Evolutionary conservation across 1,140 invertebrate genomes (phyloP), one percentile per base, ranked within the genome.

Genomic region (Diplogasteroides magnus): DNA sequence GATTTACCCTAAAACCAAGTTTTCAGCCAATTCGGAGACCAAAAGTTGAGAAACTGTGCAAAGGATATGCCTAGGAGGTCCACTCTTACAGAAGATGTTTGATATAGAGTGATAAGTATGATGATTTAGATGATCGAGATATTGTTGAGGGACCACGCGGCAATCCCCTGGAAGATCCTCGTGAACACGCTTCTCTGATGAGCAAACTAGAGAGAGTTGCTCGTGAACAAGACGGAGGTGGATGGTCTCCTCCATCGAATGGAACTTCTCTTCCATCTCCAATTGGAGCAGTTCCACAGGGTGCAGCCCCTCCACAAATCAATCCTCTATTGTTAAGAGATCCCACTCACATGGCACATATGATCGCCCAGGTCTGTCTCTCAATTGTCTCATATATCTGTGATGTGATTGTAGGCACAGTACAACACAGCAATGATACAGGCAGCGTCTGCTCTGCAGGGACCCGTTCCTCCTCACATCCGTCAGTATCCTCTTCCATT

Each of bases 81-180:
- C n/a, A n/a, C n/a, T n/a, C n/a, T n/a, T n/a, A n/a, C n/a, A n/a
- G n/a, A n/a, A n/a, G n/a, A n/a, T n/a, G n/a, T n/a, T n/a, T n/a
- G n/a, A n/a, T n/a, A n/a, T n/a, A n/a, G n/a, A n/a, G n/a, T n/a
- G n/a, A n/a, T n/a, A n/a, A n/a, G n/a, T n/a, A n/a, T n/a, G n/a
- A n/a, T n/a, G n/a, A n/a, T n/a, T n/a, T n/a, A n/a, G n/a, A n/a
- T n/a, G n/a, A n/a, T n/a, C n/a, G n/a, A n/a, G n/a, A n/a, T n/a
- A n/a, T n/a, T n/a, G n/a, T n/a, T n/a, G n/a, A n/a, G n/a, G n/a
- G n/a, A n/a, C n/a, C n/a, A n/a, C n/a, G n/a, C n/a, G n/a, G n/a
- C n/a, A n/a, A n/a, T n/a, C n/a, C n/a, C 56, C 64, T 71, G 2
- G 63, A 71, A 26, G 69, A 71, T 58, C 70, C 64, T 1, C 59